Evolutionary conservation across 2,888 invertebrate genomes (phyloP), one percentile per base, ranked within the genome.

Genomic region (Caenorhabditis virilis): DNA sequence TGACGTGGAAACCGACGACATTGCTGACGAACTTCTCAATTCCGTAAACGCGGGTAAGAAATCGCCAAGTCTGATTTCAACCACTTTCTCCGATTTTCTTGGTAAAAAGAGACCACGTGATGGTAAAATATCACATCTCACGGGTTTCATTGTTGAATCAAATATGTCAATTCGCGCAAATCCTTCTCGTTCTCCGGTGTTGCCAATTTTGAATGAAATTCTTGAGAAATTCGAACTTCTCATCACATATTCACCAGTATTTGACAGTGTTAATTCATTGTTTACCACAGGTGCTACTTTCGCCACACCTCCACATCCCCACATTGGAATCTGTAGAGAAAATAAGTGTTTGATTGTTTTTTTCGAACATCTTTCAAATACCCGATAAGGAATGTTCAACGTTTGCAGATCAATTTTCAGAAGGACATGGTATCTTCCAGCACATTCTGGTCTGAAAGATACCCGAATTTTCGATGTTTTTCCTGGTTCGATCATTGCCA

Each of bases 401-500:
- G 42, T 15, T 23, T 23, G 42, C 3, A 42, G 15, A 23, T 20
- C 18, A 25, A 45, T 45, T 16, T 27, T 9, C n/a, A 45, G 15
- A n/a, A 13, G 30, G 15, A 45, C 30, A n/a, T 45, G 33, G 23
- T 47, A 47, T 35, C 47, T 47, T 35, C 47, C 47, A 22, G 23
- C 22, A 9, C 22, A 16, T 22, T 47, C 35, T 13, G 47, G 47
- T n/a, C 18, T 13, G 18, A 47, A 47, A 15, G 16, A 13, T 5
- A 47, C 47, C 2, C 35, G 20, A 18, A 47, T 15, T 33, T 35
- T 33, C 1, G 47, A 2, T 25, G 20, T 22, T 35, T 47, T n/a
- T 15, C 35, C 35, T 15, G 47, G 33, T 20, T 22, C 35, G 13
- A 47, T 33, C 6, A 47, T n/a, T n/a, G 35, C 22, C 4, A 35